Evolutionary conservation across 2,797 vertebrate genomes (phyloP).

Genomic region (Danio albolineatus): DNA sequence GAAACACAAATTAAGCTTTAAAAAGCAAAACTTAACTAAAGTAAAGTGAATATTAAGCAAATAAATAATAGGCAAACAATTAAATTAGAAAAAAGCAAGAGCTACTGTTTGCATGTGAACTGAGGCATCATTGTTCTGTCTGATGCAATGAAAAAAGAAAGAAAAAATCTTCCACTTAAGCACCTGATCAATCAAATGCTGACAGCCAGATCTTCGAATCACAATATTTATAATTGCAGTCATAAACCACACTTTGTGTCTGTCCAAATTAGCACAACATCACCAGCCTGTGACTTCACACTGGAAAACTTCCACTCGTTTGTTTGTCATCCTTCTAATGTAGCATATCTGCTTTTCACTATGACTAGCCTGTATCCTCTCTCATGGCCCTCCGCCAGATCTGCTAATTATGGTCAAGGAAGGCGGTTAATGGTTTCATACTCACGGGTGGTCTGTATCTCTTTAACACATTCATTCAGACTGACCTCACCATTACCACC

Average conservation of each 20-base stretch:
- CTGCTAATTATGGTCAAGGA: slow-evolving; percentile 38
- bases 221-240: slow-evolving; percentile 10
- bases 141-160: background rate
- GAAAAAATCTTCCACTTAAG: background rate
- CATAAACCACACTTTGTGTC: background rate
- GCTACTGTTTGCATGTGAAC: background rate
- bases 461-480: slow-evolving; percentile 1
- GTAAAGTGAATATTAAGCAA: too few species aligned
- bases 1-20: background rate
- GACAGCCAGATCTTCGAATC: slow-evolving; percentile 3
- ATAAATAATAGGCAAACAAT: background rate
- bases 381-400: background rate
- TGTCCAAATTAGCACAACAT: slow-evolving; percentile 9
- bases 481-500: slow-evolving; percentile 42
- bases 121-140: background rate
- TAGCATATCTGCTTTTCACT: background rate
- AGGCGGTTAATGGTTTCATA: slow-evolving; percentile 57
- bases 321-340: slow-evolving; percentile 9
- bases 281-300: background rate
- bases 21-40: background rate
- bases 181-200: slow-evolving; percentile 13
- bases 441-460: slow-evolving; percentile 59
- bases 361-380: background rate
- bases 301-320: slow-evolving; percentile 14
- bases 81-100: background rate